Evolutionary conservation across 2,113 vertebrate species (phyloP).

Genomic region (Boleophthalmus pectinirostris): DNA sequence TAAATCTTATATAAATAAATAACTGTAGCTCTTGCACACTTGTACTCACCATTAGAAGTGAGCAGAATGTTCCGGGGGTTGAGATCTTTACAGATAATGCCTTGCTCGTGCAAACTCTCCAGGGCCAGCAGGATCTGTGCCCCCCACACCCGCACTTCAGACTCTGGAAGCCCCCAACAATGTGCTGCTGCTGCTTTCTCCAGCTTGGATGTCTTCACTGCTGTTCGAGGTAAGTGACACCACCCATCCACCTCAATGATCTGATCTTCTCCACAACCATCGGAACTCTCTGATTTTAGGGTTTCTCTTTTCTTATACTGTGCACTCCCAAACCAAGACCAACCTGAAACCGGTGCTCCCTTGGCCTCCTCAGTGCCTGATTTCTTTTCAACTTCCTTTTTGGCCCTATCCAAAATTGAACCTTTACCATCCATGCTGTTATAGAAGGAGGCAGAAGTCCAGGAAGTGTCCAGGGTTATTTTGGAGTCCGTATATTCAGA

Average conservation of each 20-base stretch:
- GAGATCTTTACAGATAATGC: constrained; percentile 92
- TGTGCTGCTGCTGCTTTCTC: constrained; percentile 2
- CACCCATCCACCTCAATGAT: constrained; percentile 77
- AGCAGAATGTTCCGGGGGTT: constrained; percentile 96
- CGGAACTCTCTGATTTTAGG: constrained; percentile 30
- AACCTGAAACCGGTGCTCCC: constrained; percentile 19
- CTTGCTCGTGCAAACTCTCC: constrained; percentile 93
- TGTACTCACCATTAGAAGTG: constrained; percentile 81
- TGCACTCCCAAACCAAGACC: constrained; percentile 8
- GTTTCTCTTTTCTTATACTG: constrained; percentile 21
- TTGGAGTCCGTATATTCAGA: constrained; percentile 45
- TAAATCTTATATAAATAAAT: too few relatives aligned
- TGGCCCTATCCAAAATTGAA: constrained; percentile 15
- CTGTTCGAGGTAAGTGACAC: constrained; percentile 63
- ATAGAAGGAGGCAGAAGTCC: constrained; percentile 29
- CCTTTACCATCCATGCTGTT: constrained; percentile 23
- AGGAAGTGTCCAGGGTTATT: constrained; percentile 48
- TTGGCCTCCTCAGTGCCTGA: constrained; percentile 50
- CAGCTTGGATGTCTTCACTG: constrained; percentile 20
- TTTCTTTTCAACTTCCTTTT: constrained; percentile 25
- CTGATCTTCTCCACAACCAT: constrained; percentile 54
- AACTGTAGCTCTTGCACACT: neutral
- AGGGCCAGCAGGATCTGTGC: constrained; percentile 90
- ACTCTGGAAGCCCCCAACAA: constrained; percentile 81
- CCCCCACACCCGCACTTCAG: constrained; percentile 87